A percentile compares a stretch with the other conserved stretches of the same genome.
Evolutionary conservation across 2,888 invertebrate species (phyloP).

Genomic region (Bugulina stolonifera): DNA sequence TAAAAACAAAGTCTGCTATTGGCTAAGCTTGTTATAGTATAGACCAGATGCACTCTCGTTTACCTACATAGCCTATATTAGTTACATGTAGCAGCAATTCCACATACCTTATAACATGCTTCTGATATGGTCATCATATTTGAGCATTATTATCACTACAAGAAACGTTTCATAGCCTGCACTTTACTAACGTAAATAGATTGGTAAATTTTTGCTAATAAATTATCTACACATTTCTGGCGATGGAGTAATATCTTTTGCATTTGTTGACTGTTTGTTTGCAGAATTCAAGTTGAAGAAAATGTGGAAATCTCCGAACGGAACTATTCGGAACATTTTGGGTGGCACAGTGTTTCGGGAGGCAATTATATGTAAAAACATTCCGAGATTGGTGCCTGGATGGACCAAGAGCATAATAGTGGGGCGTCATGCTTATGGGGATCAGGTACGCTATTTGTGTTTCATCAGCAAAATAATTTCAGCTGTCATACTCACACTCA

Average conservation of each 20-base stretch:
- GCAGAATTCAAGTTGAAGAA: conserved; percentile 58
- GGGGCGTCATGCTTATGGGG: conserved; percentile 83
- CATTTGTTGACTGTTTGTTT: not conserved
- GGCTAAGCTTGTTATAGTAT: no score
- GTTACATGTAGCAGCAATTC: no score
- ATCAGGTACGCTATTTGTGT: conserved; percentile 66
- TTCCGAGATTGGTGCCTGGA: conserved; percentile 86
- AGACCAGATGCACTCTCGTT: no score
- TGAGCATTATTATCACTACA: no score
- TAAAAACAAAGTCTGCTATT: no score
- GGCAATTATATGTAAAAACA: conserved; percentile 63
- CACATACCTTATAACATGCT: no score
- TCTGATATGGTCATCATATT: no score
- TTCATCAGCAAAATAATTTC: no score
- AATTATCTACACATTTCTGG: conserved; percentile 17
- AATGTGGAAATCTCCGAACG: conserved; percentile 61
- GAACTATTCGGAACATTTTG: conserved; percentile 58
- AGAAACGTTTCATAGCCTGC: no score
- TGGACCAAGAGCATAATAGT: conserved; percentile 97
- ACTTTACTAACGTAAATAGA: no score
- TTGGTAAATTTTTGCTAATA: conserved; percentile 4
- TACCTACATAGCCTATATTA: no score
- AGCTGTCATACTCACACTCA: no score
- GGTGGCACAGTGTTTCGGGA: conserved; percentile 59
- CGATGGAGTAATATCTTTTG: not conserved